Evolutionary conservation across 2,888 invertebrate species (phyloP).

Genomic region (Amphipyra tragopoginis): DNA sequence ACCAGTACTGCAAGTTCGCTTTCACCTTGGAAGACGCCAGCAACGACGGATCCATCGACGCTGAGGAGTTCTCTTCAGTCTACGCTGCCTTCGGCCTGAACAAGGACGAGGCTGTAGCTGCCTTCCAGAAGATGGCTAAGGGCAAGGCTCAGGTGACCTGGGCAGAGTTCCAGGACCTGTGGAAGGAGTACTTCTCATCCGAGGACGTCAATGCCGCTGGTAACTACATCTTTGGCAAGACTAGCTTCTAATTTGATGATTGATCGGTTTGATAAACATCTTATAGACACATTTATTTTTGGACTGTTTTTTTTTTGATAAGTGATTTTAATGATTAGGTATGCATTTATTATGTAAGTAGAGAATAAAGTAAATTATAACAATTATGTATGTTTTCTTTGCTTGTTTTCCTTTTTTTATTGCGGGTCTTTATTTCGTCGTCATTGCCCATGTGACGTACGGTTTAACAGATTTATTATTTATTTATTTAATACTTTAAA

Average conservation of each 20-base stretch:
- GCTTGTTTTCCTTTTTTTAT: background rate
- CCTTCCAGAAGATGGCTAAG: slow-evolving; percentile 94
- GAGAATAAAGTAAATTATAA: slow-evolving; percentile 34
- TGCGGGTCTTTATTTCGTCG: background rate
- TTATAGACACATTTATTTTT: slow-evolving; percentile 8
- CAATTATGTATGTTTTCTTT: slow-evolving; percentile 1
- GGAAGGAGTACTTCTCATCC: slow-evolving; percentile 92
- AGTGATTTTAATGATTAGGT: slow-evolving; percentile 23
- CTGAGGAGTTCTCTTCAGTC: slow-evolving; percentile 94
- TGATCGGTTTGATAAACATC: background rate
- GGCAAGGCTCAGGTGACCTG: slow-evolving; percentile 93
- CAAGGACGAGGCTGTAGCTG: slow-evolving; percentile 92
- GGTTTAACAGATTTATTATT: too few species aligned
- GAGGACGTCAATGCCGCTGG: slow-evolving; percentile 87
- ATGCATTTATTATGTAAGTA: slow-evolving; percentile 55
- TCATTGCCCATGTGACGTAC: too few species aligned
- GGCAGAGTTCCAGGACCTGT: slow-evolving; percentile 94
- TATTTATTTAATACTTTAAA: too few species aligned
- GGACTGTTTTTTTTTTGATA: slow-evolving; percentile 16
- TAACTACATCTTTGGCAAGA: slow-evolving; percentile 93
- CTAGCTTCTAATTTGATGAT: slow-evolving; percentile 60
- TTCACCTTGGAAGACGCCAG: slow-evolving; percentile 96
- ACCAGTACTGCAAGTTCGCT: slow-evolving; percentile 95
- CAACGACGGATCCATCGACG: slow-evolving; percentile 93
- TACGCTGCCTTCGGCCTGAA: slow-evolving; percentile 94